Evolutionary conservation across 2,797 vertebrate genomes (phyloP).

Genomic region (Bradypus variegatus): DNA sequence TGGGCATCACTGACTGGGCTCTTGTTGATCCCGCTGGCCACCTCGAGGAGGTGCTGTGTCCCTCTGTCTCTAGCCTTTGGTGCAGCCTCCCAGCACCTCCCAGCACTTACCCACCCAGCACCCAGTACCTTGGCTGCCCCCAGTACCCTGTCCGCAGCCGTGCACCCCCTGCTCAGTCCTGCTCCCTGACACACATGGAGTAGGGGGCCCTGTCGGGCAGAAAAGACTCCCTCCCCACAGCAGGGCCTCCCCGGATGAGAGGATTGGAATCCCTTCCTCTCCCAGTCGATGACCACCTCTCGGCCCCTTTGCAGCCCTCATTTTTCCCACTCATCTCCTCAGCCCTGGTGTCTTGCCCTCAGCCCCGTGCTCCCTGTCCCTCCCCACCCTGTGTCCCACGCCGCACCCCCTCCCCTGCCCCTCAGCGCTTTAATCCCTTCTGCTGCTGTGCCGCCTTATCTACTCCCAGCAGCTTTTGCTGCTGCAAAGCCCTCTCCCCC

Average conservation of each 20-base stretch:
- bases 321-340: neutral
- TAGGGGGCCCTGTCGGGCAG: neutral
- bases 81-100: neutral
- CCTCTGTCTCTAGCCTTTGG: neutral
- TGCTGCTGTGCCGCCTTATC: slow-evolving; percentile 61
- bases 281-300: neutral
- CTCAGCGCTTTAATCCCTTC: slow-evolving; percentile 67
- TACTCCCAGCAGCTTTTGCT: slow-evolving; percentile 67
- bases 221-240: neutral
- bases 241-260: neutral
- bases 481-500: slow-evolving; percentile 63
- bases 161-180: neutral
- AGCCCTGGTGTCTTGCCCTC: slow-evolving; percentile 45
- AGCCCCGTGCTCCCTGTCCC: neutral
- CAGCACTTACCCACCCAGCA: neutral
- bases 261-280: neutral
- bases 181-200: neutral
- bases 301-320: neutral
- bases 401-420: slow-evolving; percentile 19
- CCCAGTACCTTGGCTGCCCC: too few relatives aligned
- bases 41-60: slow-evolving; percentile 49
- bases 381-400: neutral
- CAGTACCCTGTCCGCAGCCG: neutral
- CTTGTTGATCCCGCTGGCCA: neutral
- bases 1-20: too few relatives aligned